Conservation (phyloP, 2,797 vertebrate genomes). For the Coranthus polyacanthus region DNA sequence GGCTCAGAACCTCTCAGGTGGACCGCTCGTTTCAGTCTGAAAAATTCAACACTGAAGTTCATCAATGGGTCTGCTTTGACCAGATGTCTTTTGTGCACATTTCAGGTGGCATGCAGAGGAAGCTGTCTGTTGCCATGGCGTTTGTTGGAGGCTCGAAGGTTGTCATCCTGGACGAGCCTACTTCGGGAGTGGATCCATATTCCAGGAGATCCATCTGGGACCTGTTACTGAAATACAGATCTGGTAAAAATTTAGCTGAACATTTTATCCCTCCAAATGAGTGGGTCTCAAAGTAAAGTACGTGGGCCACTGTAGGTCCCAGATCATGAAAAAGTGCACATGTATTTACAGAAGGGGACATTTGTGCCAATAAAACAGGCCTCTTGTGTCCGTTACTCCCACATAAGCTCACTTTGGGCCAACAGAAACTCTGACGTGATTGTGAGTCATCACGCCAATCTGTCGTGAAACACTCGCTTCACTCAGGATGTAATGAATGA, state of each 20-base stretch:
- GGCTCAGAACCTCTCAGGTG: constrained; percentile 95
- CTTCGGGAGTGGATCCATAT: constrained; percentile 97
- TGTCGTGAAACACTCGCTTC: too few relatives aligned
- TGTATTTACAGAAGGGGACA: too few relatives aligned
- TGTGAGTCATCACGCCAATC: too few relatives aligned
- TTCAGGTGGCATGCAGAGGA: constrained; percentile 97
- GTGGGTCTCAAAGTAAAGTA: too few relatives aligned
- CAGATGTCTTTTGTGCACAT: not conserved
- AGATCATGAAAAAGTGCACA: too few relatives aligned
- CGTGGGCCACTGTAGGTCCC: too few relatives aligned
- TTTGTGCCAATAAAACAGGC: too few relatives aligned
- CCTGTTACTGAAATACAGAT: constrained; percentile 93
- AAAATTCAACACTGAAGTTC: not conserved
- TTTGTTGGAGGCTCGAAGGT: constrained; percentile 96
- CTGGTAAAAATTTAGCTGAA: constrained; percentile 80
- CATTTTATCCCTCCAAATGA: not conserved
- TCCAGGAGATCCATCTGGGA: constrained; percentile 98
- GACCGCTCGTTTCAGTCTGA: not conserved
- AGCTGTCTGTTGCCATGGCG: constrained; percentile 95
- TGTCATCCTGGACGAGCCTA: constrained; percentile 95
- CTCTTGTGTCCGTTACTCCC: too few relatives aligned
- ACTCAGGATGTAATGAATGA: too few relatives aligned
- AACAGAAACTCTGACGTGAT: too few relatives aligned
- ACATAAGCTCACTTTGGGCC: too few relatives aligned
- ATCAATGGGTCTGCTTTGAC: not conserved